A percentile compares a stretch with the other conserved stretches of the same genome.
These are phyloP conservation scores for Ginglymostoma cirratum DNA, from an alignment of 2,113 vertebrate genomes.

Conservation along the genomic window DNA sequence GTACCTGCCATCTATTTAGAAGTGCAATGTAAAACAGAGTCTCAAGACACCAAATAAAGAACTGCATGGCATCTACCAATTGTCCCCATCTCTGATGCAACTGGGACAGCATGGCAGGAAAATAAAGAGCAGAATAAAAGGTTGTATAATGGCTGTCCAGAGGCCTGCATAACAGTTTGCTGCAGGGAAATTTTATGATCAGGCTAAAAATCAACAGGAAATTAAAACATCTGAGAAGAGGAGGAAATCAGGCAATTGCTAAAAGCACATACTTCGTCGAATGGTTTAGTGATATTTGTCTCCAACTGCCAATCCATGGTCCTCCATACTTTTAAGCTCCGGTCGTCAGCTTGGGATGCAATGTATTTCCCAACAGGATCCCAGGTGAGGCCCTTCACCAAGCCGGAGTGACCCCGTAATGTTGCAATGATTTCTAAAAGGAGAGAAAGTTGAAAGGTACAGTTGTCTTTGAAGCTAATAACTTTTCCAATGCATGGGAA, in stretches of 20 bases:
- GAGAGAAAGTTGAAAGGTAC: neutral
- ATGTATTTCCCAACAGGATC: slow-evolving; percentile 97
- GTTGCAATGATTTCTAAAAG: slow-evolving; percentile 82
- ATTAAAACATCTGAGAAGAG: neutral
- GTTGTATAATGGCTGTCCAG: neutral
- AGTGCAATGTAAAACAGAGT: neutral
- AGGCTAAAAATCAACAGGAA: neutral
- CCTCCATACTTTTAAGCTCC: slow-evolving; percentile 91
- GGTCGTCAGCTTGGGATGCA: slow-evolving; percentile 94
- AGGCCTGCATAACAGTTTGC: neutral
- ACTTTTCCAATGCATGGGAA: neutral
- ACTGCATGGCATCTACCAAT: neutral
- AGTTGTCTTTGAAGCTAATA: neutral
- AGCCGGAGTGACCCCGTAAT: slow-evolving; percentile 83
- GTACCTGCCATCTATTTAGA: neutral
- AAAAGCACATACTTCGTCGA: slow-evolving; percentile 71
- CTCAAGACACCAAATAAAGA: neutral
- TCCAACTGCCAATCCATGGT: slow-evolving; percentile 96
- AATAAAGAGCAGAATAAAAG: neutral
- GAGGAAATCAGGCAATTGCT: neutral
- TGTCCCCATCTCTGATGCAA: neutral
- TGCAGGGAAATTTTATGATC: neutral
- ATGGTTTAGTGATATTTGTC: slow-evolving; percentile 94
- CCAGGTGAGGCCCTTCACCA: slow-evolving; percentile 96
- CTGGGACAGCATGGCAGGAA: neutral